A percentile compares a stretch with the other conserved stretches of the same genome.
Conservation (phyloP, 2,888 invertebrate genomes). For the Acrobasis suavella region DNA sequence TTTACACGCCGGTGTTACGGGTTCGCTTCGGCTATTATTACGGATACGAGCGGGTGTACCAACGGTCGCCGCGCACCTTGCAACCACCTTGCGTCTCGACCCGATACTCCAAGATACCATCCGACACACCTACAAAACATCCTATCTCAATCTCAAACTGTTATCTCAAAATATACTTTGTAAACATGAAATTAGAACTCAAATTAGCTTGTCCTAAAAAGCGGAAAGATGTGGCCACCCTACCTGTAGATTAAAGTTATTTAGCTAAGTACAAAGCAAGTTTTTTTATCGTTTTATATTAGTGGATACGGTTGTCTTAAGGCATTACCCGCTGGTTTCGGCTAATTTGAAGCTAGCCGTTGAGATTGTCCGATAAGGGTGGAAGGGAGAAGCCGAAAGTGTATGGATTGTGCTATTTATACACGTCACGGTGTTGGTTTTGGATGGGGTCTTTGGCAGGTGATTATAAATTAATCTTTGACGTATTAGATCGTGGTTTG, state of each 20-base stretch:
- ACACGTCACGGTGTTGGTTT: constrained; percentile 44
- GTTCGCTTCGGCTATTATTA: constrained; percentile 51
- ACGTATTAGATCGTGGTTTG: constrained; percentile 13
- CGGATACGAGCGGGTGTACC: constrained; percentile 47
- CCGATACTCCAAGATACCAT: constrained; percentile 73
- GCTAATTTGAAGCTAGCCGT: constrained; percentile 50
- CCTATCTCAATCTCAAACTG: constrained; percentile 29
- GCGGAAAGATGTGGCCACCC: constrained; percentile 71
- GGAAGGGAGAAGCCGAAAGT: constrained; percentile 39
- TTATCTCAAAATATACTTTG: constrained; percentile 28
- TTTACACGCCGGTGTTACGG: constrained; percentile 66
- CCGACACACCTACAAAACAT: constrained; percentile 42
- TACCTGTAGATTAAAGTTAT: constrained; percentile 71
- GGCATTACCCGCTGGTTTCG: constrained; percentile 65
- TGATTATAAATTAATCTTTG: constrained; percentile 21
- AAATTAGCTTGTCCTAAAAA: constrained; percentile 27
- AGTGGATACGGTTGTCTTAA: constrained; percentile 78
- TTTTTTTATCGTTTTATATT: constrained; percentile 65
- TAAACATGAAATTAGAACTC: constrained; percentile 17
- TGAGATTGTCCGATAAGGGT: constrained; percentile 60
- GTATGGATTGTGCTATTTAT: constrained; percentile 42
- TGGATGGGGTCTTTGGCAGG: constrained; percentile 16
- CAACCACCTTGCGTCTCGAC: constrained; percentile 74
- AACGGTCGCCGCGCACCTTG: constrained; percentile 78
- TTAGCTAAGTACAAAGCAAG: constrained; percentile 68